phyloP scores from a whole-genome alignment of 2,888 invertebrate genomes.

The Catocala sponsa region DNA sequence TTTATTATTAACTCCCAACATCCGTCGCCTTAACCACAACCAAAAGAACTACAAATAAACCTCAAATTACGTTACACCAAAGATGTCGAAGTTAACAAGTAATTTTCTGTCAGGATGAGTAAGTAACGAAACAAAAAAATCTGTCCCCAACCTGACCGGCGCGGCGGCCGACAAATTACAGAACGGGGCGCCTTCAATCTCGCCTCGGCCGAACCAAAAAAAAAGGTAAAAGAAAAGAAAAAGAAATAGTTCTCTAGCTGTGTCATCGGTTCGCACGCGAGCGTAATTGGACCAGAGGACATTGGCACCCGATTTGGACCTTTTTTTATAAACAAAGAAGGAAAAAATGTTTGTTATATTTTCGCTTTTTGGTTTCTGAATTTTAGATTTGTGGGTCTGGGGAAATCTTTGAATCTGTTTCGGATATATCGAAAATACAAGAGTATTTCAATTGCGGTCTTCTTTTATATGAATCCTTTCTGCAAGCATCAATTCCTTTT shows the following conservation, averaged over 20 bases:
- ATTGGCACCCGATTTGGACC: slow-evolving; percentile 60
- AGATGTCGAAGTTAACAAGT: slow-evolving; percentile 54
- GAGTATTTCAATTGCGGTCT: too few relatives aligned
- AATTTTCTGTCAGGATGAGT: slow-evolving; percentile 62
- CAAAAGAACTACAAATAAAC: slow-evolving; percentile 32
- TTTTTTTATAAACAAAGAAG: slow-evolving; percentile 53
- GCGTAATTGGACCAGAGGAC: slow-evolving; percentile 61
- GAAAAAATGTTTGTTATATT: slow-evolving; percentile 39
- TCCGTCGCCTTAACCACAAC: slow-evolving; percentile 1
- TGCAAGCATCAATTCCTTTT: too few relatives aligned
- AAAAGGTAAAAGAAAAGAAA: slow-evolving; percentile 51
- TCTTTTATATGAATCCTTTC: too few relatives aligned
- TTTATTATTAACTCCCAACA: too few relatives aligned
- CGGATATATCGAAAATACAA: too few relatives aligned
- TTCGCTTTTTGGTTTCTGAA: slow-evolving; percentile 19
- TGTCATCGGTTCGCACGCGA: slow-evolving; percentile 77
- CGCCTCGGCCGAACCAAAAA: slow-evolving; percentile 58
- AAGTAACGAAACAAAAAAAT: slow-evolving; percentile 57
- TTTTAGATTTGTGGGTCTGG: slow-evolving; percentile 21
- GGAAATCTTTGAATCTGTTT: slow-evolving; percentile 5
- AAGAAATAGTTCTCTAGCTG: slow-evolving; percentile 69
- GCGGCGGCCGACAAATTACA: slow-evolving; percentile 75
- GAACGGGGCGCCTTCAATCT: slow-evolving; percentile 73
- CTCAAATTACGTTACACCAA: slow-evolving; percentile 49
- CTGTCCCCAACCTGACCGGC: slow-evolving; percentile 56